Evolutionary conservation across 2,888 invertebrate genomes (phyloP).

Genomic region (Harpagoxenus sublaevis): DNA sequence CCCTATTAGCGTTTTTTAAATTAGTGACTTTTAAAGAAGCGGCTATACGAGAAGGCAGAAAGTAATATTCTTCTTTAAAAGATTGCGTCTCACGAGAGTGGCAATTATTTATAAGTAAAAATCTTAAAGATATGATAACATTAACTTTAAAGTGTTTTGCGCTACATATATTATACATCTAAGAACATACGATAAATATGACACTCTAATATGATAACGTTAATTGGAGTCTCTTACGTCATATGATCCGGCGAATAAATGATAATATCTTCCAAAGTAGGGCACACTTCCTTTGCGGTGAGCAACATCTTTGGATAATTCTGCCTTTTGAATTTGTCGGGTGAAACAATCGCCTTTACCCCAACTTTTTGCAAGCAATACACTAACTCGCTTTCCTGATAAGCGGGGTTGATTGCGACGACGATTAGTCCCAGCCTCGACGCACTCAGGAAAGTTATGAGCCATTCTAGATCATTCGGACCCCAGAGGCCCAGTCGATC

Average conservation of each 20-base stretch:
- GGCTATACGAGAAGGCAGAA: neutral
- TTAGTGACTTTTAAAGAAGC: neutral
- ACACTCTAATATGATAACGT: neutral
- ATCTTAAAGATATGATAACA: neutral
- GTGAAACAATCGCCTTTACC: conserved; percentile 90
- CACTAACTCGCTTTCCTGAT: conserved; percentile 90
- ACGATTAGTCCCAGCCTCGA: conserved; percentile 91
- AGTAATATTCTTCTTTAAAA: conserved; percentile 6
- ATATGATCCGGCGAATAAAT: conserved; percentile 77
- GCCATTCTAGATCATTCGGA: conserved; percentile 93
- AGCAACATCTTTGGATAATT: conserved; percentile 90
- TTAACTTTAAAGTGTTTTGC: neutral
- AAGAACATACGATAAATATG: neutral
- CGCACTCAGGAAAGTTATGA: conserved; percentile 90
- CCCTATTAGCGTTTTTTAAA: neutral
- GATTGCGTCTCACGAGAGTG: neutral
- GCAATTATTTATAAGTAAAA: neutral
- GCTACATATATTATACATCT: neutral
- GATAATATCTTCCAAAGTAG: conserved; percentile 87
- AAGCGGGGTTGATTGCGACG: conserved; percentile 93
- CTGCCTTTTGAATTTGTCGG: conserved; percentile 89
- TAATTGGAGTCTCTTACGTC: conserved; percentile 73
- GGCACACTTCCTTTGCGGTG: conserved; percentile 86
- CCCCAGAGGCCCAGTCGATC: conserved; percentile 94
- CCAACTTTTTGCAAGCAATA: conserved; percentile 91